Conservation (phyloP, 2,113 vertebrate species). For the Dunckerocampus dactyliophorus region DNA sequence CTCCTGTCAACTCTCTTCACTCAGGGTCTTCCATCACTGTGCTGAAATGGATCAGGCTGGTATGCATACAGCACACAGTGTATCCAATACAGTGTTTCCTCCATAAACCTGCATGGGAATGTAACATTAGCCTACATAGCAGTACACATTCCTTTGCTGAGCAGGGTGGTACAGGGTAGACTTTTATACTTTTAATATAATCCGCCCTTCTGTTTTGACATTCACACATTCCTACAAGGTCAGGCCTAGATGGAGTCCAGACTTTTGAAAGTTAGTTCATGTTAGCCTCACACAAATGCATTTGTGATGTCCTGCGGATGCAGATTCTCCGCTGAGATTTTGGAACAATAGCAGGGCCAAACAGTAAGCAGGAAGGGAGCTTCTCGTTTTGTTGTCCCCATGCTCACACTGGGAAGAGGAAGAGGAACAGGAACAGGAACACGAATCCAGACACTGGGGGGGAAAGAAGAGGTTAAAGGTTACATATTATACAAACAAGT, state of each 20-base stretch:
- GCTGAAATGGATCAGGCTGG: conserved; percentile 6
- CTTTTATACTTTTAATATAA: background rate
- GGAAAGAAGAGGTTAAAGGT: conserved; percentile 23
- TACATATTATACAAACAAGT: conserved; percentile 7
- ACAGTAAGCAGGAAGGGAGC: conserved; percentile 35
- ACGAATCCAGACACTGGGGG: background rate
- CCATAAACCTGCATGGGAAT: conserved; percentile 6
- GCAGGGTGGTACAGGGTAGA: conserved; percentile 2
- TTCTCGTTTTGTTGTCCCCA: background rate
- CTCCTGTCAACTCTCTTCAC: conserved; percentile 11
- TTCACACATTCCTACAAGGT: conserved; percentile 43
- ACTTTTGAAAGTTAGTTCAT: conserved; percentile 3
- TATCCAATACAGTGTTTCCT: conserved; percentile 4
- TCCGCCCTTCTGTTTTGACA: conserved; percentile 2
- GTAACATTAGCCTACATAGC: background rate
- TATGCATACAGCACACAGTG: background rate
- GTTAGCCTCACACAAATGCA: conserved; percentile 8
- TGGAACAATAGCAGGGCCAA: conserved; percentile 49
- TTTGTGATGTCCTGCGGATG: conserved; percentile 24
- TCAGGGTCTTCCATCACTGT: background rate
- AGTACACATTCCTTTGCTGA: conserved; percentile 11
- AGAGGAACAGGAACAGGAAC: background rate
- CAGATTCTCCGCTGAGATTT: conserved; percentile 18
- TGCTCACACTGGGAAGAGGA: background rate
- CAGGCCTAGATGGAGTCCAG: conserved; percentile 29